A percentile compares a stretch with the other conserved stretches of the same genome.
Conservation (phyloP, 2,797 vertebrate genomes). For the Morelia viridis region DNA sequence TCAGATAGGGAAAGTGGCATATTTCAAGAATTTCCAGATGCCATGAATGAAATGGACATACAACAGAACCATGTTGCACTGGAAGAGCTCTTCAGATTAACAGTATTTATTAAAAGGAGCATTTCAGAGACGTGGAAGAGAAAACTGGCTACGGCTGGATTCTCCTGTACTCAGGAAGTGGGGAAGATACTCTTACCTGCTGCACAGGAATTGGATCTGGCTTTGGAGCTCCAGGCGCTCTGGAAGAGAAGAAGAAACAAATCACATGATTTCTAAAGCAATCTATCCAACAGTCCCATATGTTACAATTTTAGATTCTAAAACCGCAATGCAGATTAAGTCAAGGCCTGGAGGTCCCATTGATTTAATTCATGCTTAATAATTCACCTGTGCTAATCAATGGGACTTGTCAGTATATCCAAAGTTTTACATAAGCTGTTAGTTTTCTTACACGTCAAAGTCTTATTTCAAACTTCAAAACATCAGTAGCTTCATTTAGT, state of each 20-base stretch:
- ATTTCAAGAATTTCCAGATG: too few relatives aligned
- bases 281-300: not conserved
- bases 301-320: not conserved
- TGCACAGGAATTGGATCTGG: slow-evolving; percentile 75
- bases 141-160: slow-evolving; percentile 24
- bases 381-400: not conserved
- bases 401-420: not conserved
- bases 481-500: not conserved
- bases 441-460: not conserved
- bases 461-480: not conserved
- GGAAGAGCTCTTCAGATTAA: slow-evolving; percentile 37
- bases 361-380: not conserved
- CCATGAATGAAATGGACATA: not conserved
- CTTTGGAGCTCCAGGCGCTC: slow-evolving; percentile 76
- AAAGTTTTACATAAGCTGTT: not conserved
- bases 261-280: not conserved
- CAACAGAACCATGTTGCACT: not conserved
- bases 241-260: slow-evolving; percentile 64
- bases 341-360: not conserved
- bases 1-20: not conserved
- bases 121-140: slow-evolving; percentile 33
- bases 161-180: not conserved
- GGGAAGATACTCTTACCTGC: slow-evolving; percentile 82
- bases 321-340: not conserved
- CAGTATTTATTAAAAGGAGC: slow-evolving; percentile 34